Evolutionary conservation across 2,888 invertebrate species (phyloP), one percentile per base, ranked within the genome.

Genomic region (Aproaerema taeniolella): DNA sequence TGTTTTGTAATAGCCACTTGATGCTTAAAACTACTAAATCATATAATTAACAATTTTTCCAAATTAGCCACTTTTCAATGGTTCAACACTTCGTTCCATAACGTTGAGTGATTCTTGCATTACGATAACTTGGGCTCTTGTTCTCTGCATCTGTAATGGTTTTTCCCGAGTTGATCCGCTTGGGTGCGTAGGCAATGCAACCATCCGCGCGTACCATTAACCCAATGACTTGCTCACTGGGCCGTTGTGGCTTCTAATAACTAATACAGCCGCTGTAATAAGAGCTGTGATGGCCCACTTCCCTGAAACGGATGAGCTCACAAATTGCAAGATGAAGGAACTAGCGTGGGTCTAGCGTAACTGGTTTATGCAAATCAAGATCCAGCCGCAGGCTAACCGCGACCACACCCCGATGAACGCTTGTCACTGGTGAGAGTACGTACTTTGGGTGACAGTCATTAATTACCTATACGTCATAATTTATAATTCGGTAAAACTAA

Each of bases 191-290:
- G 44, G 56, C 61, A 50, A 64, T 56, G 59, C 69, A 61, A 52
- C 59, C 60, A 67, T 69, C 73, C 71, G 71, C 61, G 53, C 68
- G 77, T 76, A 61, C 78, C 57, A 78, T 70, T 81, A 73, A 82
- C 80, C 82, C 69, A 82, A 70, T 82, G 80, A 76, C 79, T 77
- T 73, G 79, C 60, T 70, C 74, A 74, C 65, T 74, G 65, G 66
- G 62, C 68, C 72, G 68, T 68, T 66, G 67, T 60, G 57, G 58
- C 57, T 60, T 56, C 53, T 58, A 55, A 60, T 59, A 63, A 59
- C 53, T 59, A 56, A 56, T 50, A 51, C 52, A 55, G 49, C 48
- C 55, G 58, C 41, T 50, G 60, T 63, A 63, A 67, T 61, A 42
- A 49, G 46, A 61, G 53, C 58, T 52, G 39, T 49, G 38, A 46